Conservation (phyloP, 2,113 vertebrate species). For the Cacatua alba region DNA sequence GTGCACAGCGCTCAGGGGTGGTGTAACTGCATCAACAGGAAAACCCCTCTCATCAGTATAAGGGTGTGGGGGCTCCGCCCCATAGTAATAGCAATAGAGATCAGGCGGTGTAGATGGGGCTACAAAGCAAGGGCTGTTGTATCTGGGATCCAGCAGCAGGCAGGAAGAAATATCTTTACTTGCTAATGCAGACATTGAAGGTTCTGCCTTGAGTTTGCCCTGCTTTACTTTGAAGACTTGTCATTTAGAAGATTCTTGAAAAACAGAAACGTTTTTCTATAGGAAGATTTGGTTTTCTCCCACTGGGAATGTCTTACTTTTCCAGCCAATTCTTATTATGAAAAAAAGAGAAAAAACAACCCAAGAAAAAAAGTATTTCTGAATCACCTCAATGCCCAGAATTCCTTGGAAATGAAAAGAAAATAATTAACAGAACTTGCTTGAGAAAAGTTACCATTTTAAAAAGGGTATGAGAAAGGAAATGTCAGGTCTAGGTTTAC, state of each 20-base stretch:
- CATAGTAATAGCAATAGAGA: neutral
- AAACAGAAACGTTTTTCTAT: neutral
- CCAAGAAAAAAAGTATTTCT: neutral
- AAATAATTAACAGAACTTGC: neutral
- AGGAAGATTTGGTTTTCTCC: neutral
- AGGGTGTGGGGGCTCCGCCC: fast-evolving
- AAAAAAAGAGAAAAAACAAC: neutral
- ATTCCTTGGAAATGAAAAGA: neutral
- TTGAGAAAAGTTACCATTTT: neutral
- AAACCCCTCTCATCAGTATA: neutral
- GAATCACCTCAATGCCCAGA: neutral
- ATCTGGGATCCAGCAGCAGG: neutral
- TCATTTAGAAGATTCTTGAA: neutral
- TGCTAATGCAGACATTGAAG: neutral
- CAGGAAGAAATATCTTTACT: neutral
- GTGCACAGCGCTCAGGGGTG: no score
- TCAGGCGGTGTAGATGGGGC: neutral
- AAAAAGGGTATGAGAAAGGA: neutral
- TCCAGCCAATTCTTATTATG: neutral
- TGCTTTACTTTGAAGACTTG: neutral
- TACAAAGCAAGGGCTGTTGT: neutral
- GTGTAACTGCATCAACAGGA: neutral
- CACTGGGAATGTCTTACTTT: neutral
- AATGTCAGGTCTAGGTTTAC: neutral
- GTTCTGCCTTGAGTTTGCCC: neutral